Evolutionary conservation across 1,140 invertebrate species (phyloP), one percentile per base, ranked within the genome.

Genomic region (Chrysoperla carnea): DNA sequence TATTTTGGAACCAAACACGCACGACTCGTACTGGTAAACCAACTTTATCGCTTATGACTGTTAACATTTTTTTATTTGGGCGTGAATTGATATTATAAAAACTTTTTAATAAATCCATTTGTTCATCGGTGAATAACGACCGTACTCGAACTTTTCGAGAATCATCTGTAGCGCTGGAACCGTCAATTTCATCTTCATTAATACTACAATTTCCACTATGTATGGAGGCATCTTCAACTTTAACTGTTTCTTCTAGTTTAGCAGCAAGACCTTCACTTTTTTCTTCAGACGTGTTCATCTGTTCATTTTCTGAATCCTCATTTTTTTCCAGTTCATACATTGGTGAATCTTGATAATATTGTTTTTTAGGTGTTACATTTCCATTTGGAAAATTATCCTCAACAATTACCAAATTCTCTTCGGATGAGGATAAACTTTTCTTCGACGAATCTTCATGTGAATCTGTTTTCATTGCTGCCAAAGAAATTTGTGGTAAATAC

Each of bases 1-100:
- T 92, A 62, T 97, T 97, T 68, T 98, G 94, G 60, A 97, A 98
- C 93, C 94, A 98, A 5, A 87, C 84, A 64, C 96, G 92, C 6
- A 98, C 90, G 4, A 97, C 92, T 38, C 91, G 70, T 29, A 90
- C 85, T 29, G 90, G 77, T 48, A 96, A 83, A 28, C 85, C 82
- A 40, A 96, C 81, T 49, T 82, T 78, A 33, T 89, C 76, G 1
- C 92, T 89, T 51, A 98, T 86, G 56, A 78, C 75, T 13, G 79
- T 75, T 49, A 97, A 78, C 57, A 96, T 90, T 48, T 94, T 89
- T 39, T 91, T 81, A 53, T 90, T 90, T 1, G 94, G 93, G 40
- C 88, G 70, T 0, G 90, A 83, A 66, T 98, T 95, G 5, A 80
- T 63, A 15, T 82, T 70, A 54, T 95, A 98, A 54, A 90, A 81